Evolutionary conservation across 2,797 vertebrate genomes (phyloP).

Genomic region (Centropyge bicolor): DNA sequence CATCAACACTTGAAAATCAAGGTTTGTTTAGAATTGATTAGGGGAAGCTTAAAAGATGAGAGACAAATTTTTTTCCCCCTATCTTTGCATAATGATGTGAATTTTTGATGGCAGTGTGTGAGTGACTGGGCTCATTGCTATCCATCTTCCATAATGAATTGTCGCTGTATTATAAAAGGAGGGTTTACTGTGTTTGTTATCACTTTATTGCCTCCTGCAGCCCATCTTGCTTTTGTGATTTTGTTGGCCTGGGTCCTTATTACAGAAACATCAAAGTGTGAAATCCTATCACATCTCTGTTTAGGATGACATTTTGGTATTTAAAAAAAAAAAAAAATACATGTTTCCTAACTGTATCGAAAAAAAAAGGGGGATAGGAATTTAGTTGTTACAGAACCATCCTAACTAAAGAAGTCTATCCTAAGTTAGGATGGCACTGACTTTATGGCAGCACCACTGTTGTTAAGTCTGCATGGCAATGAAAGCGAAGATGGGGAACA

Average conservation of each 20-base stretch:
- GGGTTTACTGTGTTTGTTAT: conserved; percentile 22
- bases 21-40: conserved; percentile 37
- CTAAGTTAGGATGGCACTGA: neutral
- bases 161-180: conserved; percentile 7
- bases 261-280: neutral
- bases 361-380: no score
- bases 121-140: neutral
- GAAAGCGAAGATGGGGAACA: no score
- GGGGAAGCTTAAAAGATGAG: neutral
- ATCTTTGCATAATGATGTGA: conserved; percentile 30
- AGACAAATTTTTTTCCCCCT: conserved; percentile 15
- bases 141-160: conserved; percentile 37
- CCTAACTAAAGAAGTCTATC: neutral
- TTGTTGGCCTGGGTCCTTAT: conserved; percentile 3
- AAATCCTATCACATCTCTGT: neutral
- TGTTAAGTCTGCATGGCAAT: no score
- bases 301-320: neutral
- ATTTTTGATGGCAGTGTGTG: conserved; percentile 34
- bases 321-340: neutral
- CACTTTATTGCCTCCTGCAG: conserved; percentile 26
- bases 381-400: neutral
- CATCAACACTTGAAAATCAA: conserved; percentile 16
- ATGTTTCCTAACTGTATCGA: neutral
- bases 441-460: no score
- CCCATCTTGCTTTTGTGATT: conserved; percentile 20